A percentile compares a stretch with the other conserved stretches of the same genome.
Evolutionary conservation across 2,113 vertebrate genomes (phyloP).

Genomic region (Hassar affinis): DNA sequence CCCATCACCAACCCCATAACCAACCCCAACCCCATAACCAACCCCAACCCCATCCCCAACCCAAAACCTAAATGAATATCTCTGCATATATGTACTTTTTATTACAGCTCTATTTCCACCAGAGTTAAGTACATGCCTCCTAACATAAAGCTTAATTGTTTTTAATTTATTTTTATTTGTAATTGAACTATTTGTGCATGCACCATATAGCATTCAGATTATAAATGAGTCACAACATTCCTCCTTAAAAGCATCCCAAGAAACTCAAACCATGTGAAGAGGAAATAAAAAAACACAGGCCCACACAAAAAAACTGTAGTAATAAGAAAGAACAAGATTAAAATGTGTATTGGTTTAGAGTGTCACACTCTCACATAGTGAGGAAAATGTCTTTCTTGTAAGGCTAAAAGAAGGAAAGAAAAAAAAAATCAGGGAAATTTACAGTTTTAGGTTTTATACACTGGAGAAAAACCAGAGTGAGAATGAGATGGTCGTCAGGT

Average conservation of each 20-base stretch:
- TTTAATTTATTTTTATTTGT: neutral
- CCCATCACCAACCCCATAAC: no score
- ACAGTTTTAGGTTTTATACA: neutral
- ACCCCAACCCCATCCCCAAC: no score
- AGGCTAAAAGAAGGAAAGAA: neutral
- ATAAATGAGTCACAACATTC: neutral
- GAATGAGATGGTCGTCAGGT: constrained; percentile 33
- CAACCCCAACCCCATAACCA: no score
- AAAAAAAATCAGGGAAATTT: neutral
- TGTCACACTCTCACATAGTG: neutral
- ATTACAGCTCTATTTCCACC: neutral
- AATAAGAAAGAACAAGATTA: neutral
- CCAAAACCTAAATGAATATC: neutral
- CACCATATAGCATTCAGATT: neutral
- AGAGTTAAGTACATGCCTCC: neutral
- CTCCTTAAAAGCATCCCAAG: neutral
- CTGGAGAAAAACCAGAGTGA: constrained; percentile 17
- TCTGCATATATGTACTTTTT: neutral
- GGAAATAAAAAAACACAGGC: neutral
- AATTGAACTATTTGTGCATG: neutral
- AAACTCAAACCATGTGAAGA: neutral
- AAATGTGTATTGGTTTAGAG: neutral
- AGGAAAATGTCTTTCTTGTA: neutral
- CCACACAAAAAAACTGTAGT: neutral
- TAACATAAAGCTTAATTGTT: neutral